Conservation (phyloP, 2,797 vertebrate genomes). For the Geotrypetes seraphini region DNA sequence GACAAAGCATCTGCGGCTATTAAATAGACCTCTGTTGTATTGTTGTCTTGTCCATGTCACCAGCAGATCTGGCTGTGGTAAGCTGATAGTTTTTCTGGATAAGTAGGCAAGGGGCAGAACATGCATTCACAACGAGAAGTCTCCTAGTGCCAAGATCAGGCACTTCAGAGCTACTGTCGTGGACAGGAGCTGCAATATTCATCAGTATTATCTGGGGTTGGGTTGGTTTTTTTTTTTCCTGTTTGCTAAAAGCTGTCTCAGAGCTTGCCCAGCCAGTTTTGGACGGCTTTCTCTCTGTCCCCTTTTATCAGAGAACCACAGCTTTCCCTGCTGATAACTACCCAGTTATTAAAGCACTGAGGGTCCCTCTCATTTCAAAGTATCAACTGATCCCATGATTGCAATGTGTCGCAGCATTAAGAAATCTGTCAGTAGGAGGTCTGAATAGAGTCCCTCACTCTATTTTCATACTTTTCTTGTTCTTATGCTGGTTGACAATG, state of each 20-base stretch:
- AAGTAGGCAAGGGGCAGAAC: conserved; percentile 36
- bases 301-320: conserved; percentile 44
- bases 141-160: conserved; percentile 25
- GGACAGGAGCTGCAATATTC: conserved; percentile 41
- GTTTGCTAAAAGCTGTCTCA: conserved; percentile 46
- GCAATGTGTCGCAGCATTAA: too few relatives aligned
- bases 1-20: conserved; percentile 25
- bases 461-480: too few relatives aligned
- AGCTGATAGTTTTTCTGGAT: conserved; percentile 47
- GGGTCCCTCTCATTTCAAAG: conserved; percentile 26
- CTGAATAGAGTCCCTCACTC: too few relatives aligned
- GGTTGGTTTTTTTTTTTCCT: conserved; percentile 42
- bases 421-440: too few relatives aligned
- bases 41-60: conserved; percentile 28
- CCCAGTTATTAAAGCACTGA: conserved; percentile 42
- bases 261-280: conserved; percentile 39
- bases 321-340: conserved; percentile 47
- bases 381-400: conserved; percentile 38
- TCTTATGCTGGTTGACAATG: too few relatives aligned
- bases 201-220: conserved; percentile 42
- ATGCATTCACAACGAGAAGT: conserved; percentile 34
- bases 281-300: conserved; percentile 35
- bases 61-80: conserved; percentile 29
- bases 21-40: conserved; percentile 15
- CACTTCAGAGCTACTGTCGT: conserved; percentile 37